A percentile compares a stretch with the other conserved stretches of the same genome.
Evolutionary conservation across 2,113 vertebrate species (phyloP).

Genomic region (Scalopus aquaticus): DNA sequence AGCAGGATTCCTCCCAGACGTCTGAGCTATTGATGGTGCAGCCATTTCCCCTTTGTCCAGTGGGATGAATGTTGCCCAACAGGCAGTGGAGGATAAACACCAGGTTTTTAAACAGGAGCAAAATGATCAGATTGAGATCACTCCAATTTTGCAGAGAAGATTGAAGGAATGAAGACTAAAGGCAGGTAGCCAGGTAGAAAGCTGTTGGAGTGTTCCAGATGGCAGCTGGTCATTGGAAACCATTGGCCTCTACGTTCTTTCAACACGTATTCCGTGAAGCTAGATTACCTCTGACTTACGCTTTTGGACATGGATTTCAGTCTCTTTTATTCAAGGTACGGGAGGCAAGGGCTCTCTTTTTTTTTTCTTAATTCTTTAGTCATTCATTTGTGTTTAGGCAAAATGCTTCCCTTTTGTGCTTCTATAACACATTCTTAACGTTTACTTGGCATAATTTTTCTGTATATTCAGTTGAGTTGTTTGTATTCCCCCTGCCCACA

Average conservation of each 20-base stretch:
- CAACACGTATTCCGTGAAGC: neutral
- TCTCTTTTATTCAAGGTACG: neutral
- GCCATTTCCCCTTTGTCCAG: neutral
- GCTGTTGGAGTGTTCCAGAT: neutral
- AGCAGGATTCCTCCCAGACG: accelerated
- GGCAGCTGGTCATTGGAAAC: neutral
- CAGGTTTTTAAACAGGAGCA: neutral
- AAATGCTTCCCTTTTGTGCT: neutral
- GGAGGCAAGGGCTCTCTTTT: neutral
- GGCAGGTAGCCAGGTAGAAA: neutral
- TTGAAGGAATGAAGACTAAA: neutral
- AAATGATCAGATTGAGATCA: neutral
- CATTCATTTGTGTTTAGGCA: neutral
- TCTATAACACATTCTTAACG: neutral
- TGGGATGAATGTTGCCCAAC: neutral
- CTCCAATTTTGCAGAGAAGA: neutral
- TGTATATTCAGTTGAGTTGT: neutral
- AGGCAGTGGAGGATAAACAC: neutral
- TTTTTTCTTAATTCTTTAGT: neutral
- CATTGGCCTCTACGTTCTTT: neutral
- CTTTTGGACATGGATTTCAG: neutral
- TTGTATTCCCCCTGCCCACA: accelerated
- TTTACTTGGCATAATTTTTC: neutral
- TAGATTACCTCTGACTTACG: neutral
- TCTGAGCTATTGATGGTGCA: neutral